A percentile compares a stretch with the other conserved stretches of the same genome.
Evolutionary conservation across 2,113 vertebrate genomes (phyloP).

Genomic region (Periophthalmodon schlosseri): DNA sequence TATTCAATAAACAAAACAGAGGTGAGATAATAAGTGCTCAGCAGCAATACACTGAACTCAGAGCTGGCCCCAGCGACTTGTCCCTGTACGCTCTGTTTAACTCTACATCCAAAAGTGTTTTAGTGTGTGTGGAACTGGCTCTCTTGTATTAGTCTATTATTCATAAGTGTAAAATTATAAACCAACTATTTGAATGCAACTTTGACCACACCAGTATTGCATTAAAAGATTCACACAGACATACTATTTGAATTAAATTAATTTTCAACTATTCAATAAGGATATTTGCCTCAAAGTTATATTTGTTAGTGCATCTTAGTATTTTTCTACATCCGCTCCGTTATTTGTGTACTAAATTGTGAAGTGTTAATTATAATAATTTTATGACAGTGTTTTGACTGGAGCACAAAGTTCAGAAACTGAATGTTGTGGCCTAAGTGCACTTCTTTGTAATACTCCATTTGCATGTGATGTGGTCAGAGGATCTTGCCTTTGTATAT

Average conservation of each 20-base stretch:
- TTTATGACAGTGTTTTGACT: neutral
- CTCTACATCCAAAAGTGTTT: neutral
- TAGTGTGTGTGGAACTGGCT: neutral
- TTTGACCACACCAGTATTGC: neutral
- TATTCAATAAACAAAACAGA: constrained; percentile 4
- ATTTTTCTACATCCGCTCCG: neutral
- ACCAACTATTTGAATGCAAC: neutral
- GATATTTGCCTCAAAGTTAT: neutral
- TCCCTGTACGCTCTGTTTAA: neutral
- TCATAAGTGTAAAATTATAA: neutral
- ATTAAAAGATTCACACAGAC: neutral
- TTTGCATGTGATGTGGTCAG: neutral
- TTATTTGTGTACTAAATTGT: neutral
- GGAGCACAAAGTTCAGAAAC: neutral
- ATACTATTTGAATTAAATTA: neutral
- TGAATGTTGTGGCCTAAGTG: constrained; percentile 10
- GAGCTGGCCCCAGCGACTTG: neutral
- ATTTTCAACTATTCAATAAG: neutral
- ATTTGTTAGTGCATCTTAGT: neutral
- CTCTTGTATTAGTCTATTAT: neutral
- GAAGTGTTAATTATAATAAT: neutral
- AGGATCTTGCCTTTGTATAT: neutral
- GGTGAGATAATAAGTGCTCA: constrained; percentile 9
- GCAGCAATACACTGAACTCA: constrained; percentile 29
- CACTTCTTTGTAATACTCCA: neutral